Evolutionary conservation across 2,888 invertebrate species (phyloP).

Genomic region (Nemoura dubitans): DNA sequence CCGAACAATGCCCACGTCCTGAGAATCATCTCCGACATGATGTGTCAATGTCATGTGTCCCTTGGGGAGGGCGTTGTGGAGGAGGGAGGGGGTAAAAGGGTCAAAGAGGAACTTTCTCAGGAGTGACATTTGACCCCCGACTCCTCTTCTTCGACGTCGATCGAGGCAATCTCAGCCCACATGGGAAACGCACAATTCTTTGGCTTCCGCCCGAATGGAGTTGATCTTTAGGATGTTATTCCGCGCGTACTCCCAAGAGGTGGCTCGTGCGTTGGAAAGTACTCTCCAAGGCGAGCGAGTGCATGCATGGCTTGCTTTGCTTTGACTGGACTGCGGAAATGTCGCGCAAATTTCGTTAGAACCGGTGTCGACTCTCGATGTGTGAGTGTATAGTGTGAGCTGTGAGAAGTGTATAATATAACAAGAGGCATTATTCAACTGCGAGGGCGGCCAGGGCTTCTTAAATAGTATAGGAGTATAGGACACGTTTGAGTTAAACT

Average conservation of each 20-base stretch:
- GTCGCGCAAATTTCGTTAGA: not conserved
- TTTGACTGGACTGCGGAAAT: not conserved
- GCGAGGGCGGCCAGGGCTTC: no score
- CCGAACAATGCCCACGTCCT: not conserved
- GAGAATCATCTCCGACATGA: not conserved
- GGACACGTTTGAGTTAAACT: no score
- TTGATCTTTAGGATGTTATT: not conserved
- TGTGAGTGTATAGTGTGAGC: no score
- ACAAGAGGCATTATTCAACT: no score
- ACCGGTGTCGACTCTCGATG: no score
- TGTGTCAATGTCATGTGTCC: not conserved
- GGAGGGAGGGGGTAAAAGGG: no score
- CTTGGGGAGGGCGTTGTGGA: not conserved
- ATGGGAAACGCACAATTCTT: no score
- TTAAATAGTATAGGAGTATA: no score
- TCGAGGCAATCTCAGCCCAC: no score
- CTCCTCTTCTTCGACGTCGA: not conserved
- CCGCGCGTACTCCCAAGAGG: not conserved
- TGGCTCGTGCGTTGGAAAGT: not conserved
- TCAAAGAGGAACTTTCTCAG: not conserved
- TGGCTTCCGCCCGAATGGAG: not conserved
- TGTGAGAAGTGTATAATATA: no score
- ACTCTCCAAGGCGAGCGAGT: not conserved
- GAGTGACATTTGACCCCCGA: not conserved
- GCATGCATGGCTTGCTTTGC: not conserved